Evolutionary conservation across 2,888 invertebrate species (phyloP), one percentile per base, ranked within the genome.

Genomic region (Heteromurus nitidus): DNA sequence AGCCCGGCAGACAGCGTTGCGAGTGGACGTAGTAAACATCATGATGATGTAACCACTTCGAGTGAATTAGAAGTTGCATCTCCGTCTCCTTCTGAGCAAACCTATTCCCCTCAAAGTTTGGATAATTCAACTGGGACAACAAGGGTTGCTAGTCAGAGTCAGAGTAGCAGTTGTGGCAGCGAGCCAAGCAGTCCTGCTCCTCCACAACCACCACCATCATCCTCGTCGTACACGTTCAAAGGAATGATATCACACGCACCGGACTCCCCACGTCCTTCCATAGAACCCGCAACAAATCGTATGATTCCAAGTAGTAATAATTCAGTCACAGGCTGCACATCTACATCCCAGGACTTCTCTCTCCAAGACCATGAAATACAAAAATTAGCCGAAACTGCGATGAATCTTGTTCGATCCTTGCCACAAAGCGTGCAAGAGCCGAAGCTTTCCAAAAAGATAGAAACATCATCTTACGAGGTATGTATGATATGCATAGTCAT

Each of bases 321-420:
- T 73, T 65, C 72, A 55, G 70, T 65, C 44, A n/a, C 68, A 80
- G 67, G 65, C 60, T 44, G 60, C 58, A 30, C 72, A 65, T 28
- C 62, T 20, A 50, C 72, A 65, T 58, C 74, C 68, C 80, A 80
- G 28, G 80, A 74, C 47, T 74, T 85, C 30, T 84, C 84, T 44
- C 83, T 87, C 18, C 87, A 87, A 75, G 86, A 87, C 62, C 72
- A 77, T 76, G 87, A 87, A 82, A 72, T 87, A 60, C 76, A 84
- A 70, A 86, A 85, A 77, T 76, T 87, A 44, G 53, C 82, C 26
- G 85, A 87, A 13, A 80, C 86, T 24, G 86, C 86, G n/a, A 64
- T 81, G 26, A 81, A 84, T 70, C 55, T 86, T 47, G 79, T 85
- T 62, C 79, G 81, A 60, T 85, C 79, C 3, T 62, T 87, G 1